phyloP scores from a whole-genome alignment of 2,113 vertebrate genomes.

The Heteronetta atricapilla region DNA sequence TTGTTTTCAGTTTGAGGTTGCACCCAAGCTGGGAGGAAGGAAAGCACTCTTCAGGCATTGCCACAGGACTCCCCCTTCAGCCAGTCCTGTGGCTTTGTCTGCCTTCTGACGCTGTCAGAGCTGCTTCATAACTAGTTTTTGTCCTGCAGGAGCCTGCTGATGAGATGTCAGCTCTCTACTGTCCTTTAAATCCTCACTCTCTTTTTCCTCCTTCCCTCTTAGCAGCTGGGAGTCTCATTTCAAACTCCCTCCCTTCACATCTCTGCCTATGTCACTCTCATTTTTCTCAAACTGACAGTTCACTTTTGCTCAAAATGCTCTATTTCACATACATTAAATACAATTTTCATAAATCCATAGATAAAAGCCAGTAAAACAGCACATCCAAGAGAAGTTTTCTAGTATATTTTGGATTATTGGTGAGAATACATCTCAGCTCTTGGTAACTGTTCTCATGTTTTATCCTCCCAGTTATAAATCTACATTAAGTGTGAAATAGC shows the following conservation, averaged over 20 bases:
- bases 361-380: conserved; percentile 2
- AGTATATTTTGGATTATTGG: background rate
- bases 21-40: background rate
- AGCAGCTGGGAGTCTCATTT: background rate
- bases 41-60: background rate
- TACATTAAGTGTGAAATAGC: background rate
- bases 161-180: background rate
- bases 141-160: background rate
- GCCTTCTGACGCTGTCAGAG: background rate
- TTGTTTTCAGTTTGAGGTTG: background rate
- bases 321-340: background rate
- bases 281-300: background rate
- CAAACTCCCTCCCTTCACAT: background rate
- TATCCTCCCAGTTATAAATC: background rate
- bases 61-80: background rate
- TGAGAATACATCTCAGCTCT: background rate
- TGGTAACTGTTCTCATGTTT: background rate
- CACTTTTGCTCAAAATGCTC: background rate
- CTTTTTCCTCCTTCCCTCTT: background rate
- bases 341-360: background rate
- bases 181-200: background rate
- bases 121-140: background rate
- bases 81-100: background rate
- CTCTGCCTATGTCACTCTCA: background rate
- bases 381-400: background rate